These are phyloP conservation scores for Penaeus japonicus DNA, from an alignment of 1,140 invertebrate genomes.

Conservation along the genomic window DNA sequence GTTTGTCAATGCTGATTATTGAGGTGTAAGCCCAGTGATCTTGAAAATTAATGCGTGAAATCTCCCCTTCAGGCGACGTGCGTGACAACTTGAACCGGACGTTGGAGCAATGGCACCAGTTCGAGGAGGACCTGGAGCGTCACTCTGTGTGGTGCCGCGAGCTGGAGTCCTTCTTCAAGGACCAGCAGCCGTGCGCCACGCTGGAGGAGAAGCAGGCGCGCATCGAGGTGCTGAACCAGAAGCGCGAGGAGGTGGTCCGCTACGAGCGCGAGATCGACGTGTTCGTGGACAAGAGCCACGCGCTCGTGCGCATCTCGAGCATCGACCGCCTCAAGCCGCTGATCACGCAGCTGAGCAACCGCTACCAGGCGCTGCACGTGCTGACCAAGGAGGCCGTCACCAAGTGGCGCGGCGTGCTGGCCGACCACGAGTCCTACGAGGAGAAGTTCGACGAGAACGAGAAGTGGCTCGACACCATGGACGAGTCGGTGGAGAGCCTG, in stretches of 20 bases:
- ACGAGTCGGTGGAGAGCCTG: slow-evolving; percentile 73
- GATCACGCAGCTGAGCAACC: slow-evolving; percentile 87
- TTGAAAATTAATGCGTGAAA: too few species aligned
- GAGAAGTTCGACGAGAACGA: slow-evolving; percentile 80
- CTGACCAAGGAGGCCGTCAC: slow-evolving; percentile 88
- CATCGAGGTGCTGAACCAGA: slow-evolving; percentile 76
- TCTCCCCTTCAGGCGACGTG: slow-evolving; percentile 27
- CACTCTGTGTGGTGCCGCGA: slow-evolving; percentile 85
- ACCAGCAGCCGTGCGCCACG: slow-evolving; percentile 82
- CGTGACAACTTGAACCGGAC: slow-evolving; percentile 61
- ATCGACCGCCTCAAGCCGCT: slow-evolving; percentile 87
- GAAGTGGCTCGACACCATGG: slow-evolving; percentile 78
- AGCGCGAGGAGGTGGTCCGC: slow-evolving; percentile 76
- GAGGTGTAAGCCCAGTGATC: too few species aligned
- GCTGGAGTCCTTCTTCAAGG: slow-evolving; percentile 83
- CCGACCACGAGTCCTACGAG: slow-evolving; percentile 83
- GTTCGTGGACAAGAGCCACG: slow-evolving; percentile 90
- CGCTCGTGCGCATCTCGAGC: slow-evolving; percentile 81
- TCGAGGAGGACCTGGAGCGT: slow-evolving; percentile 80
- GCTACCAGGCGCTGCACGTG: slow-evolving; percentile 84
- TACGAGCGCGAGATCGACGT: slow-evolving; percentile 82
- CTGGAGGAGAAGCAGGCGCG: slow-evolving; percentile 82
- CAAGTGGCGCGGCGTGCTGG: slow-evolving; percentile 84
- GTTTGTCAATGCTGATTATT: neutral
- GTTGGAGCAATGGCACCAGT: slow-evolving; percentile 86